Evolutionary conservation across 2,113 vertebrate species (phyloP), one percentile per base, ranked within the genome.

Genomic region (Lepus americanus): DNA sequence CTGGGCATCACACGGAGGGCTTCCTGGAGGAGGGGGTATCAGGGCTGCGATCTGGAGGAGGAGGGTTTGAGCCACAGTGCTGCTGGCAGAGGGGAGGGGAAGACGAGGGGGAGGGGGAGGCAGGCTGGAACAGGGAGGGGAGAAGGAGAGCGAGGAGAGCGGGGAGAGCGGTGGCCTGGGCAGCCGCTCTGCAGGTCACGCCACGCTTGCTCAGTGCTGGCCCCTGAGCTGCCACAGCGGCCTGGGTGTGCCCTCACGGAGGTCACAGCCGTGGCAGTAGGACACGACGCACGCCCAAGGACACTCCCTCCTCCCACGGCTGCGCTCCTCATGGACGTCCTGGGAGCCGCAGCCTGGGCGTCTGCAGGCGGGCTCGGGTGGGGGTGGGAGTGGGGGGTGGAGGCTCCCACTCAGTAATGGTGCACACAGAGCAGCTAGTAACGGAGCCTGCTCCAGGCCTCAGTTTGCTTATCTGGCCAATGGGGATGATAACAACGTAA

Each of bases 51-150:
- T 51, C 53, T 27, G n/a, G 36, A 80, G 84, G 17, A 88, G 49
- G 73, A 22, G 22, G 36, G 19, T 53, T 14, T 14, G 55, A 19
- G 12, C 55, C 55, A 59, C 44, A 20, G 55, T 17, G 16, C 55
- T 17, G 55, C 14, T 16, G 14, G 14, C 9, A 27, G 55, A 29
- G 16, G 27, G 74, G 76, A 36, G 5, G 39, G 70, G 33, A 33
- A 13, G 33, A 29, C 11, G 6, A 22, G 14, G 16, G 33, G 19
- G 29, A 59, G 76, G 10, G 6, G 73, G 17, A 59, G 39, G 9
- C 44, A 0, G 8, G 36, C 16, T 0, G 23, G 22, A 39, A 19
- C 12, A 7, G 0, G 20, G 64, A 63, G 8, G 33, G 6, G 44
- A 51, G 36, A 33, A 1, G 55, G 55, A 59, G 55, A 20, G 19